phyloP scores from a whole-genome alignment of 2,888 invertebrate genomes.

The Eilema caniola region DNA sequence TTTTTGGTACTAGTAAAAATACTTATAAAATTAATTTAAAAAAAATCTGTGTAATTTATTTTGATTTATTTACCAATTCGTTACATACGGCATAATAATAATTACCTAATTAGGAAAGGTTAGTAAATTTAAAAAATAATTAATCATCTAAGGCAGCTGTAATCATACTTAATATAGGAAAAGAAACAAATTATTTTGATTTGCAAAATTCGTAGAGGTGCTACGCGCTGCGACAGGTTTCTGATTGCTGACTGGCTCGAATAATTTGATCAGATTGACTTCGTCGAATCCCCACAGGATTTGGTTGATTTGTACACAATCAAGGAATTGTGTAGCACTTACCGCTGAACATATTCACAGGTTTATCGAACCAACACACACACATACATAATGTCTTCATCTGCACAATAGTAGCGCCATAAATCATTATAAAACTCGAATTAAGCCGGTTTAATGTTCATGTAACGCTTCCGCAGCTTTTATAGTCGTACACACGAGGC shows the following conservation, averaged over 20 bases:
- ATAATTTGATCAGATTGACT: conserved; percentile 69
- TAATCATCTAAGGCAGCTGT: background rate
- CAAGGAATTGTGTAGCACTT: conserved; percentile 46
- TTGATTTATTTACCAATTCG: background rate
- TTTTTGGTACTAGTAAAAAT: background rate
- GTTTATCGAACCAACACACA: conserved; percentile 26
- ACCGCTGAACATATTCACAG: conserved; percentile 28
- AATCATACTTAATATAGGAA: background rate
- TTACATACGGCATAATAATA: background rate
- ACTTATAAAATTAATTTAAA: background rate
- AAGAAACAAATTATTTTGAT: conserved; percentile 16
- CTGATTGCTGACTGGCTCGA: conserved; percentile 67
- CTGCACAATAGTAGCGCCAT: conserved; percentile 64
- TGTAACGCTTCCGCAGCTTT: conserved; percentile 67
- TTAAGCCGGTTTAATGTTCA: conserved; percentile 71
- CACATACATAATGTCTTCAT: conserved; percentile 53
- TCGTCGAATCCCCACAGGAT: conserved; percentile 60
- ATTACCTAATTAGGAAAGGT: background rate
- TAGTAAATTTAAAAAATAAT: no score
- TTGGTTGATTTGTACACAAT: conserved; percentile 61
- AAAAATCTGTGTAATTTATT: background rate
- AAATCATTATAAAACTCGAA: conserved; percentile 77
- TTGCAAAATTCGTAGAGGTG: conserved; percentile 53
- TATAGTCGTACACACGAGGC: conserved; percentile 59
- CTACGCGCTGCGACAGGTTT: conserved; percentile 61